Conservation (phyloP, 1,140 invertebrate species). For the Tetranychus cinnabarinus region DNA sequence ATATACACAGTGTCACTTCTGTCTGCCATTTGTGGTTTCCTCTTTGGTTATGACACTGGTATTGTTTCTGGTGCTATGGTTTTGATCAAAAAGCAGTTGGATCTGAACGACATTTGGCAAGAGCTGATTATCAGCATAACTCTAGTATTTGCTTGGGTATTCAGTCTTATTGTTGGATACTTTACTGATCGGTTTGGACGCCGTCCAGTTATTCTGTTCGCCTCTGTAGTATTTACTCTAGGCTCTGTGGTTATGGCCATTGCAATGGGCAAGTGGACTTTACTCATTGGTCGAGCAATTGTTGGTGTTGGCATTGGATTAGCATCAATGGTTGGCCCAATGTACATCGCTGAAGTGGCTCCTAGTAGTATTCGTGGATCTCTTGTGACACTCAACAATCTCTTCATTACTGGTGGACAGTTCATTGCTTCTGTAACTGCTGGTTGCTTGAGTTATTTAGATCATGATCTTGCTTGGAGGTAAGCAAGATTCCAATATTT, state of each 20-base stretch:
- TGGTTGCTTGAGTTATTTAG: constrained; percentile 25
- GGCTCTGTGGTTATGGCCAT: constrained; percentile 31
- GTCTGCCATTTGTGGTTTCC: constrained; percentile 34
- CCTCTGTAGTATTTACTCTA: constrained; percentile 29
- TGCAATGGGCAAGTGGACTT: constrained; percentile 23
- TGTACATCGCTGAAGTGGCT: constrained; percentile 35
- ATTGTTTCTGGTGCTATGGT: constrained; percentile 38
- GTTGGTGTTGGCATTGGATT: constrained; percentile 35
- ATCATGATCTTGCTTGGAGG: constrained; percentile 28
- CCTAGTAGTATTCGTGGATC: constrained; percentile 28
- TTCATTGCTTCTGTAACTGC: constrained; percentile 29
- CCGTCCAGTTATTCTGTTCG: constrained; percentile 28
- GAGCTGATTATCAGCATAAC: constrained; percentile 29
- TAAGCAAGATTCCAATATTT: constrained; percentile 11
- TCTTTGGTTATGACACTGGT: constrained; percentile 41
- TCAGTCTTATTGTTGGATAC: constrained; percentile 28
- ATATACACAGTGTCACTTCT: constrained; percentile 11
- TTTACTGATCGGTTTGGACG: constrained; percentile 28
- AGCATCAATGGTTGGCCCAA: constrained; percentile 33
- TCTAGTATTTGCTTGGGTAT: constrained; percentile 25
- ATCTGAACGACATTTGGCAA: constrained; percentile 27
- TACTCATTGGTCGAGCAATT: constrained; percentile 30
- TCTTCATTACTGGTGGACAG: constrained; percentile 34
- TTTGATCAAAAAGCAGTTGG: constrained; percentile 24
- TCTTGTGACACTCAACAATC: constrained; percentile 31